Evolutionary conservation across 2,888 invertebrate genomes (phyloP).

Genomic region (Strigamia crassipes): DNA sequence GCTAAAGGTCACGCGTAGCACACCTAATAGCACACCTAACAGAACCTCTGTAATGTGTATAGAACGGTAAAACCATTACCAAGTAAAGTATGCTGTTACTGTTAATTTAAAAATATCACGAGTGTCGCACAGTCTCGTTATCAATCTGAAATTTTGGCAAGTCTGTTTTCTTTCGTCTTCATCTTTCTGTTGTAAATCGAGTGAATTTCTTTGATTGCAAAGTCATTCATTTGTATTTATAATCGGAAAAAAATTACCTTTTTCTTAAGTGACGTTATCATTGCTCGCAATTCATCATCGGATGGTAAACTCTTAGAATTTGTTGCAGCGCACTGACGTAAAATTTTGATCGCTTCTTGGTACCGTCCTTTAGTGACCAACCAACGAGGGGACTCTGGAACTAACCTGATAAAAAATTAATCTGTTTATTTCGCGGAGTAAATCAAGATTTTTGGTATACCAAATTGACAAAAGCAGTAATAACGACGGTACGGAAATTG

Average conservation of each 20-base stretch:
- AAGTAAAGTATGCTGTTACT: conserved; percentile 11
- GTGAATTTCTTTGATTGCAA: too few species aligned
- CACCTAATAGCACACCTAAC: too few species aligned
- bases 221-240: too few species aligned
- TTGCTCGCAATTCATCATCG: conserved; percentile 43
- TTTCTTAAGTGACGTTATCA: background rate
- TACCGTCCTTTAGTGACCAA: conserved; percentile 70
- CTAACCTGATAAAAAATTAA: conserved; percentile 60
- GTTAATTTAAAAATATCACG: background rate
- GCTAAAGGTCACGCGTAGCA: too few species aligned
- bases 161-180: background rate
- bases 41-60: too few species aligned
- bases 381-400: conserved; percentile 82
- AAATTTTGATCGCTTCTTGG: conserved; percentile 66
- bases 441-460: conserved; percentile 54
- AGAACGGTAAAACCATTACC: background rate
- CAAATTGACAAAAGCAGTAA: conserved; percentile 67
- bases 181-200: too few species aligned
- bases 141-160: background rate
- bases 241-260: background rate
- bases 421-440: too few species aligned
- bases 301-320: conserved; percentile 55
- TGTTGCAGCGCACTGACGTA: conserved; percentile 68
- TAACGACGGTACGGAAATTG: conserved; percentile 74
- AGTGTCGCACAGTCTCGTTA: background rate